These are phyloP conservation scores for Pipistrellus pygmaeus DNA, from an alignment of 2,797 vertebrate genomes.

Conservation along the genomic window DNA sequence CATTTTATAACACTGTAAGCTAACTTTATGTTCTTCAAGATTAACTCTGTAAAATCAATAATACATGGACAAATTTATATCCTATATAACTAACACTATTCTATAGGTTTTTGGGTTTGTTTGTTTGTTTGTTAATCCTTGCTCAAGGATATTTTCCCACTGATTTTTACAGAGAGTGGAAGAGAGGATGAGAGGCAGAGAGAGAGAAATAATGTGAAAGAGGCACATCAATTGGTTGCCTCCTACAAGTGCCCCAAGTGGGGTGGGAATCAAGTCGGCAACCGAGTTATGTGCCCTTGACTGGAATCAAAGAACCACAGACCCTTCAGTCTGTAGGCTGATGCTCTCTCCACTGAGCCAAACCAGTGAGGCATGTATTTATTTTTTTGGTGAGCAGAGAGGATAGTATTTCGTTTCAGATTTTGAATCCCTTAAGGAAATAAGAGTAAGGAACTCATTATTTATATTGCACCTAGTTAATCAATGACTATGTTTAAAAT, in stretches of 20 bases:
- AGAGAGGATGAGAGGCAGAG: no score
- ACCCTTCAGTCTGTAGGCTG: no score
- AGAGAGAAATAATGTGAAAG: no score
- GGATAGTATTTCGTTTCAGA: constrained; percentile 18
- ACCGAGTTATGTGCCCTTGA: no score
- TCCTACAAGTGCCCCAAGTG: no score
- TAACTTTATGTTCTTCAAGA: not conserved
- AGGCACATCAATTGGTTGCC: no score
- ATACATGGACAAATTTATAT: not conserved
- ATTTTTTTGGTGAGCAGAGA: not conserved
- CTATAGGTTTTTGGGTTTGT: not conserved
- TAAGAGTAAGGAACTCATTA: not conserved
- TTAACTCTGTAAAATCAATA: constrained; percentile 23
- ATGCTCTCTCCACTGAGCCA: no score
- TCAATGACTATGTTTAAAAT: not conserved
- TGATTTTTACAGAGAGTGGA: no score
- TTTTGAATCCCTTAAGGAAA: constrained; percentile 27
- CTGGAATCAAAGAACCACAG: no score
- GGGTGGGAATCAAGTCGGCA: no score
- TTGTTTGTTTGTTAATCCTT: no score
- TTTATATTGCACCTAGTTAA: not conserved
- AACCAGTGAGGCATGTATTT: not conserved
- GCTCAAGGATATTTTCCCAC: no score
- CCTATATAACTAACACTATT: not conserved
- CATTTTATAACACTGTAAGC: not conserved